Conservation (phyloP, 2,888 invertebrate genomes). For the Muscina levida region DNA sequence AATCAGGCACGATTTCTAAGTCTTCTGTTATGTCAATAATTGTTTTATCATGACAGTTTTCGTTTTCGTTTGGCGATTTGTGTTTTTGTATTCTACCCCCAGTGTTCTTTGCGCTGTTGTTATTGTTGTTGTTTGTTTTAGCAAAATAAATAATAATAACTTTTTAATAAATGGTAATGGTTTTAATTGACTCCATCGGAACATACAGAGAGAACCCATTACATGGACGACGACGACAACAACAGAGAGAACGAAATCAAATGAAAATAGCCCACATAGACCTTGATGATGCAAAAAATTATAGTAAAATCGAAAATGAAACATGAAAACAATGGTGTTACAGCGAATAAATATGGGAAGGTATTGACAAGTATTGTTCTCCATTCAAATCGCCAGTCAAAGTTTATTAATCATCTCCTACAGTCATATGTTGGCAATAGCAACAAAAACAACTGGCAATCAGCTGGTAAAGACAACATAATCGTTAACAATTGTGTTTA, state of each 20-base stretch:
- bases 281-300: constrained; percentile 60
- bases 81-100: constrained; percentile 10
- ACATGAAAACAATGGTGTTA: constrained; percentile 21
- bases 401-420: constrained; percentile 38
- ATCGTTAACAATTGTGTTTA: background rate
- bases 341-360: constrained; percentile 1
- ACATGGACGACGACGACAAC: too few species aligned
- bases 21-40: constrained; percentile 65
- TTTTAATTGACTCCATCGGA: constrained; percentile 62
- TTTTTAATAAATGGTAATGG: constrained; percentile 55
- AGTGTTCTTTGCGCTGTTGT: constrained; percentile 29
- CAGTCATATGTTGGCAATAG: constrained; percentile 21
- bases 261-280: constrained; percentile 20
- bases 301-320: constrained; percentile 9
- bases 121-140: constrained; percentile 32
- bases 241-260: too few species aligned
- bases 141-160: constrained; percentile 55
- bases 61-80: constrained; percentile 22
- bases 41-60: constrained; percentile 66
- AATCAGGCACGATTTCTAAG: constrained; percentile 63
- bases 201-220: background rate
- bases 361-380: background rate
- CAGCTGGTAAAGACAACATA: background rate
- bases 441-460: background rate
- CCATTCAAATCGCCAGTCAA: constrained; percentile 30